phyloP scores from a whole-genome alignment of 2,113 vertebrate genomes.

The Bambusicola thoracicus region DNA sequence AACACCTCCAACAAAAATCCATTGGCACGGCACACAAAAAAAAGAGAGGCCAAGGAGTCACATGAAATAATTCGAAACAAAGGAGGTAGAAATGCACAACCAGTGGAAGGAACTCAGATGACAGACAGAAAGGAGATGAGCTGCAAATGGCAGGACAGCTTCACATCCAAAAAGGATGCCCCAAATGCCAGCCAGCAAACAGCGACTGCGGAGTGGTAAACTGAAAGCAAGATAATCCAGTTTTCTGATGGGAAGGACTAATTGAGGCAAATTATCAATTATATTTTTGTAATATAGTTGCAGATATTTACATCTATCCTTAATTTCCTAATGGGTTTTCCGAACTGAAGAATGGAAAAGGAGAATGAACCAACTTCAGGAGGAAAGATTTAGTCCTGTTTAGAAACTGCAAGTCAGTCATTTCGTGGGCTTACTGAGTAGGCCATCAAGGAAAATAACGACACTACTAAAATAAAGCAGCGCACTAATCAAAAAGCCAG shows the following conservation, averaged over 20 bases:
- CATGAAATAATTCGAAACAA: slow-evolving; percentile 34
- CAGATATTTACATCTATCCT: background rate
- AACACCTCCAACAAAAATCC: background rate
- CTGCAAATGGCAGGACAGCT: background rate
- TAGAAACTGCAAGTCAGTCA: background rate
- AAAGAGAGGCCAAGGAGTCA: background rate
- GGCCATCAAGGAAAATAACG: background rate
- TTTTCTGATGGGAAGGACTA: background rate
- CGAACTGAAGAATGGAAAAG: background rate
- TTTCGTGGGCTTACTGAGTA: background rate
- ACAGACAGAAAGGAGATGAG: background rate
- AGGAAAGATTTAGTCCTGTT: background rate
- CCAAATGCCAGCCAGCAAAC: background rate
- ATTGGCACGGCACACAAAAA: background rate
- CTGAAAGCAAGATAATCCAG: background rate
- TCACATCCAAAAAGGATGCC: background rate
- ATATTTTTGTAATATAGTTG: background rate
- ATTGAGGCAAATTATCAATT: background rate
- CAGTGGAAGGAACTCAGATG: background rate
- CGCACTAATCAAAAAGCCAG: background rate
- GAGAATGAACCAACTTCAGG: background rate
- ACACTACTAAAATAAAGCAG: background rate
- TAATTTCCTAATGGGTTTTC: background rate
- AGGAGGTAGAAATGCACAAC: slow-evolving; percentile 34
- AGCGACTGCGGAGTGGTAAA: background rate